These are phyloP conservation scores for Mythimna albipuncta DNA, from an alignment of 2,888 invertebrate species.

Conservation along the genomic window DNA sequence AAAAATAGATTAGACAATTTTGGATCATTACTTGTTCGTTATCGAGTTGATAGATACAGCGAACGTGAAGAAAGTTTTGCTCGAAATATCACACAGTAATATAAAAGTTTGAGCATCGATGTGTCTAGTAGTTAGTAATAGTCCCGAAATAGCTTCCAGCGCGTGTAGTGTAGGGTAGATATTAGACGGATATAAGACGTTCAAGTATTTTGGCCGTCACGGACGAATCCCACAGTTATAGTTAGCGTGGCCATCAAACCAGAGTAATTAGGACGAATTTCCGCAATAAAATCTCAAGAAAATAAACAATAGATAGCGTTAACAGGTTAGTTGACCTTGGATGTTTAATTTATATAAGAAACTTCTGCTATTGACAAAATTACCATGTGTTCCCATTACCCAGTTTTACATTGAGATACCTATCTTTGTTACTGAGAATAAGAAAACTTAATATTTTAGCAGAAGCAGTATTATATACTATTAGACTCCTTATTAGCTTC, in stretches of 20 bases:
- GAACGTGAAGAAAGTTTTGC: not conserved
- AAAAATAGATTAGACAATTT: not conserved
- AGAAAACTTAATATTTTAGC: no score
- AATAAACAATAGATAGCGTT: no score
- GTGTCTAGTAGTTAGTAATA: slow-evolving; percentile 68
- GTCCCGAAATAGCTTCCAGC: slow-evolving; percentile 74
- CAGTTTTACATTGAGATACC: no score
- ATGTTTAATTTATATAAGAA: no score
- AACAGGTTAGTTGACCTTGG: no score
- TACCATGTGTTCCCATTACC: no score
- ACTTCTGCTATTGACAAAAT: no score
- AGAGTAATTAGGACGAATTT: not conserved
- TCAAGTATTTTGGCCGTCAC: slow-evolving; percentile 69
- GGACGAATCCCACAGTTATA: slow-evolving; percentile 67
- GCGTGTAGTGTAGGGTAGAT: slow-evolving; percentile 69
- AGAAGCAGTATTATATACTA: no score
- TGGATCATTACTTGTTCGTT: not conserved
- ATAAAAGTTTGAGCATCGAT: slow-evolving; percentile 70
- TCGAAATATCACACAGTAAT: not conserved
- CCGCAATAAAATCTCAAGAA: no score
- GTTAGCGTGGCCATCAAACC: slow-evolving; percentile 52
- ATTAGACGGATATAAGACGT: slow-evolving; percentile 43
- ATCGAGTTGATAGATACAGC: not conserved
- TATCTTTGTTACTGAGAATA: no score
- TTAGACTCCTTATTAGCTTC: no score